Evolutionary conservation across 2,113 vertebrate genomes (phyloP).

Genomic region (Peromyscus polionotus): DNA sequence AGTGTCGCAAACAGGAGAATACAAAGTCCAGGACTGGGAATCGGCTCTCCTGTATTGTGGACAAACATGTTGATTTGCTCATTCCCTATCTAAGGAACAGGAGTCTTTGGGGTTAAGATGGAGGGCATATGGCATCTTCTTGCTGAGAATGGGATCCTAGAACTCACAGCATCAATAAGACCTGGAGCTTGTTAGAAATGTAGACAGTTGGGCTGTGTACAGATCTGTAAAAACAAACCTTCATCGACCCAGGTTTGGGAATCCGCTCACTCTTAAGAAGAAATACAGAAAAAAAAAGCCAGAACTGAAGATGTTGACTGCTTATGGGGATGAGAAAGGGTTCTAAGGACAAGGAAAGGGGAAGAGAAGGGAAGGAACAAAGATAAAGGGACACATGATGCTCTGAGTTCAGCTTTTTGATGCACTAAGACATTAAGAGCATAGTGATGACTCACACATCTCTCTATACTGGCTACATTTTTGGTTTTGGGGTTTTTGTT

Average conservation of each 20-base stretch:
- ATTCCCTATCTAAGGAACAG: not conserved
- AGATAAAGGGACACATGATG: not conserved
- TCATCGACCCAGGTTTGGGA: not conserved
- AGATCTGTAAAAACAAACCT: not conserved
- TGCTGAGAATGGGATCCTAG: not conserved
- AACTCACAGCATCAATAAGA: too few species aligned
- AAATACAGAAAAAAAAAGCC: not conserved
- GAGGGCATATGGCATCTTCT: not conserved
- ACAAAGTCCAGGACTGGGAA: not conserved
- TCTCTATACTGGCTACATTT: not conserved
- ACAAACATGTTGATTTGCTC: not conserved
- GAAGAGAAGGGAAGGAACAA: not conserved
- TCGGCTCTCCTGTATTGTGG: not conserved
- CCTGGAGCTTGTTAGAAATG: not conserved
- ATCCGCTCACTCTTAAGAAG: not conserved
- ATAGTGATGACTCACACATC: not conserved
- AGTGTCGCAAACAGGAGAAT: not conserved
- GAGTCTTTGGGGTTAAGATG: not conserved
- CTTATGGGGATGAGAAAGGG: not conserved
- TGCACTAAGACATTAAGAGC: not conserved
- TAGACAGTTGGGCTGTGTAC: not conserved
- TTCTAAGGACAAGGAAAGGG: not conserved
- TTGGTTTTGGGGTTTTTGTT: not conserved
- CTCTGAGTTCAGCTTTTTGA: not conserved
- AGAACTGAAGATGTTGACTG: not conserved